Conservation (phyloP, 2,888 invertebrate species). For the Oscheius sp. region DNA sequence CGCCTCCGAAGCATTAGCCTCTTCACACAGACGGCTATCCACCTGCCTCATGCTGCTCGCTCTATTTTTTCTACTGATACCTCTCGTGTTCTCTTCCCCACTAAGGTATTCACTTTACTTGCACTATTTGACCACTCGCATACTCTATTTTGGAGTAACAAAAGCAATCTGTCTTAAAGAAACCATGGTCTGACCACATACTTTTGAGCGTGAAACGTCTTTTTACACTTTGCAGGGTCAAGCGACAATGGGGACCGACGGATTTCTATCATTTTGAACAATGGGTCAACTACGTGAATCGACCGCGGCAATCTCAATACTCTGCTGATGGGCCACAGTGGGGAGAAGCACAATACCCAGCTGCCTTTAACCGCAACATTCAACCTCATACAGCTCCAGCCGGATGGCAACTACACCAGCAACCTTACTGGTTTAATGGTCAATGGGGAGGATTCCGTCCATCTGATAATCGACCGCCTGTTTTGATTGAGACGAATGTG, state of each 20-base stretch:
- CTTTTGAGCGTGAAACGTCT: neutral
- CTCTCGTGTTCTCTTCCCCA: too few relatives aligned
- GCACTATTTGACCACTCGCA: too few relatives aligned
- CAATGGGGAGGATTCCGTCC: neutral
- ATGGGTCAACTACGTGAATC: constrained; percentile 34
- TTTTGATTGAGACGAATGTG: constrained; percentile 28
- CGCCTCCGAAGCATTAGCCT: constrained; percentile 27
- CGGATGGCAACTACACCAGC: constrained; percentile 17
- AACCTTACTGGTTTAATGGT: constrained; percentile 4
- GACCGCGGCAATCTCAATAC: constrained; percentile 15
- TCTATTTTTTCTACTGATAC: neutral
- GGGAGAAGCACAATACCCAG: constrained; percentile 20
- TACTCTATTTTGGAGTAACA: too few relatives aligned
- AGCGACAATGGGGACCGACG: constrained; percentile 28
- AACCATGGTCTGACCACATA: neutral
- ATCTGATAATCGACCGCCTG: constrained; percentile 11
- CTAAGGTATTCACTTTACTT: too few relatives aligned
- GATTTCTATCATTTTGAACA: constrained; percentile 28
- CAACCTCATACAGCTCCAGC: constrained; percentile 26
- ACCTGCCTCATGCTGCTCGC: constrained; percentile 14
- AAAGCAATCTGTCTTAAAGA: too few relatives aligned
- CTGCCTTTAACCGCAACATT: constrained; percentile 2
- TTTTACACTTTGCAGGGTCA: constrained; percentile 27
- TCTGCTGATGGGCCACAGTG: constrained; percentile 11
- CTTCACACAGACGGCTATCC: constrained; percentile 22